Base-by-base conservation (phyloP, 2,113 vertebrate species). In the Actenoides hombroni region DNA sequence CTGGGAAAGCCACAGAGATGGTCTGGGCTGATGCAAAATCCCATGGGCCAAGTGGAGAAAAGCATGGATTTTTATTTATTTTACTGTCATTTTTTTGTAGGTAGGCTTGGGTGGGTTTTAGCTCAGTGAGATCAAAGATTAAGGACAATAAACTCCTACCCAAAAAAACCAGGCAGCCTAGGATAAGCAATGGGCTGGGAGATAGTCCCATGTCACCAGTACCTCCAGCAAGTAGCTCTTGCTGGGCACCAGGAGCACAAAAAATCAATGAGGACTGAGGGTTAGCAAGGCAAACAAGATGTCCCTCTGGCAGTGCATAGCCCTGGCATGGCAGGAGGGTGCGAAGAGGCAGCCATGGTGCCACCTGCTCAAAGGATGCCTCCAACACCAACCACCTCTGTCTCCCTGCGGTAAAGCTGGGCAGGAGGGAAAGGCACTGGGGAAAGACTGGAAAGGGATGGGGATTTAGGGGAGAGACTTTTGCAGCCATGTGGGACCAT, bases 381-480 rank as follows among this genome's bases (percentile, higher is more conserved):
- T 61, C 33, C 3, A 3, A 19, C 16, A 69, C 15, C 1, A 0
- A 4, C n/a, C 3, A 33, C 14, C 12, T 1, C 0, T 51, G 29
- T 3, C 25, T 39, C 24, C 40, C 21, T 29, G 17, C 3, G 1
- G 5, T 23, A 37, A 7, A 2, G 18, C 17, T 82, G 13, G 31
- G 25, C 63, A 91, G 25, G 25, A 35, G 5, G 23, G 9, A 89
- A 67, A 64, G 13, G 15, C 31, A 15, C 5, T 11, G 14, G 28
- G 14, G 28, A 59, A 17, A 71, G n/a, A 42, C 0, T 33, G 26
- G 24, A 86, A 70, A 46, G 5, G 11, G 5, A 14, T 15, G 7
- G 11, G 39, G 6, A 25, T 26, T 9, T 53, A 10, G 6, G 37
- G 23, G 7, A 70, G 16, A 49, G 6, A 44, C 51, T 83, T 92